Conservation (phyloP, 2,797 vertebrate genomes). For the Ceryle rudis region DNA sequence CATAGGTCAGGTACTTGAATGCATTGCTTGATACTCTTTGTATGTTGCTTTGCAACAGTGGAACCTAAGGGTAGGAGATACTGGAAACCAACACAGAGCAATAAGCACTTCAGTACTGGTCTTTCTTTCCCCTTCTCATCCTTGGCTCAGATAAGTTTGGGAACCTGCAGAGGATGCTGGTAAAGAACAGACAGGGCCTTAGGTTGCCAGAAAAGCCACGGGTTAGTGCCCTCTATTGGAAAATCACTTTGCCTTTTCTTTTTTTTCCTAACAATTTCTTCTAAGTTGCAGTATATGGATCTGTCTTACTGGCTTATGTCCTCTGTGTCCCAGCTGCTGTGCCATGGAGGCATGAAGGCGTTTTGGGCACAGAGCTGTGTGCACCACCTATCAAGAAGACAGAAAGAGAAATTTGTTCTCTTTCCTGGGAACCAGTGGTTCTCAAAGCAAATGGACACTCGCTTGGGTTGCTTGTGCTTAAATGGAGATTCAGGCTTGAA, state of each 20-base stretch:
- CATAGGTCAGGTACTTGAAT: not conserved
- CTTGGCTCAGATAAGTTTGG: not conserved
- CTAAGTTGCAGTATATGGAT: not conserved
- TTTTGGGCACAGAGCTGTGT: not conserved
- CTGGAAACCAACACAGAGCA: not conserved
- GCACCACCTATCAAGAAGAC: not conserved
- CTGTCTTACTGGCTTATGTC: not conserved
- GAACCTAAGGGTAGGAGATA: not conserved
- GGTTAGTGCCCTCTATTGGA: not conserved
- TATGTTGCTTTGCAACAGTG: not conserved
- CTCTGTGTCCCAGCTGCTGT: not conserved
- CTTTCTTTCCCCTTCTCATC: not conserved
- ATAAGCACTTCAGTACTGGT: not conserved
- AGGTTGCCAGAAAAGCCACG: not conserved
- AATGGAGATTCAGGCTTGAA: not conserved
- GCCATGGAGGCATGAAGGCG: not conserved
- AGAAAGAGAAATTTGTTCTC: not conserved
- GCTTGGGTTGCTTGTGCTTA: slow-evolving; percentile 33
- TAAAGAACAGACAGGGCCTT: not conserved
- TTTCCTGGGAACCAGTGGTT: not conserved
- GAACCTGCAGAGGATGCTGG: not conserved
- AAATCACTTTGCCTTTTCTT: not conserved
- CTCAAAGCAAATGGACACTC: not conserved
- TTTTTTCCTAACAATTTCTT: not conserved
- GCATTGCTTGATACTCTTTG: not conserved